Percentiles rank a stretch among this genome's conserved stretches.
Evolutionary conservation across 2,113 vertebrate genomes (phyloP).

Genomic region (Otus sunia): DNA sequence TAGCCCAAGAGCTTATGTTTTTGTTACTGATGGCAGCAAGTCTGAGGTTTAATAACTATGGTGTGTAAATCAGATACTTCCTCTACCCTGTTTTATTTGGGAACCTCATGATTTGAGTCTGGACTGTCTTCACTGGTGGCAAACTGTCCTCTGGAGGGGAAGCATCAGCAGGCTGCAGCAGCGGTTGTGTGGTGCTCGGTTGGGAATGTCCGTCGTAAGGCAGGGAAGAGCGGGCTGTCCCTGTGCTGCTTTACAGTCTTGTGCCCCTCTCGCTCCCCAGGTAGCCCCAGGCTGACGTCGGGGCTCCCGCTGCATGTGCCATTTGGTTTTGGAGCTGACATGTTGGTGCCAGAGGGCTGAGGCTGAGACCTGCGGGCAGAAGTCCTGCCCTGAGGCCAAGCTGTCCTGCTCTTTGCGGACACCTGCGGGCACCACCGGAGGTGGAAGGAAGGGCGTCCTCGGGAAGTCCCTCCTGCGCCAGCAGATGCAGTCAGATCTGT

Average conservation of each 20-base stretch:
- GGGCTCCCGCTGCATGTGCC: not conserved
- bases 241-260: not conserved
- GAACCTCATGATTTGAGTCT: not conserved
- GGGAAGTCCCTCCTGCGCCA: not conserved
- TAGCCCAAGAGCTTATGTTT: not conserved
- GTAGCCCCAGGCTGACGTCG: not conserved
- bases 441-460: not conserved
- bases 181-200: not conserved
- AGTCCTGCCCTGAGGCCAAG: not conserved
- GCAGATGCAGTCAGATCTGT: not conserved
- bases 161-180: not conserved
- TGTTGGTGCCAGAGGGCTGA: not conserved
- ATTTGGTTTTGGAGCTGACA: not conserved
- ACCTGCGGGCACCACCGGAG: not conserved
- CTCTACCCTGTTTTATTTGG: not conserved
- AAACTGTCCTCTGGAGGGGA: not conserved
- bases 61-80: not conserved
- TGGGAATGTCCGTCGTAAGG: not conserved
- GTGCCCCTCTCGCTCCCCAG: not conserved
- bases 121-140: not conserved
- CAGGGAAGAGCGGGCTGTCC: not conserved
- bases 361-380: not conserved
- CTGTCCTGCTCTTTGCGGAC: no score
- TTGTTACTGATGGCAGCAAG: not conserved
- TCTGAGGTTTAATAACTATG: not conserved